Evolutionary conservation across 2,797 vertebrate species (phyloP), one percentile per base, ranked within the genome.

Genomic region (Champsocephalus gunnari): DNA sequence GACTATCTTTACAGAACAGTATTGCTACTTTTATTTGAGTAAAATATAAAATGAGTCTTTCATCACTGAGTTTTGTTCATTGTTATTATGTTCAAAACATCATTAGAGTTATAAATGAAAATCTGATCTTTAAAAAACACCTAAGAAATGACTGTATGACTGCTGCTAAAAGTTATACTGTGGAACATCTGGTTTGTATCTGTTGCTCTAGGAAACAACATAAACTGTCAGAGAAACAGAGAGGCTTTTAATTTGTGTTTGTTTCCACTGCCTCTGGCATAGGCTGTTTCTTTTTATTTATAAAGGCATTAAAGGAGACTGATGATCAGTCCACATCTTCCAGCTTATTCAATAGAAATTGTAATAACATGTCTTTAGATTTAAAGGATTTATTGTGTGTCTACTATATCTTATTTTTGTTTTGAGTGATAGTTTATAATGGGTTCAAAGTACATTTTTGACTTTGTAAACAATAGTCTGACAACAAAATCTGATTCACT

Each of bases 151-250:
- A 41, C 13, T 54, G 58, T 34, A 12, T 43, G 4, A 21, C 34
- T 53, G 44, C 32, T 58, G 71, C 32, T 65, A 45, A 17, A 71
- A 54, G 14, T 59, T 41, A 13, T 34, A 82, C 3, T 0, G 19
- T 14, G 0, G 12, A 71, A 5, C 50, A 80, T 70, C 47, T 79
- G 81, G 21, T 71, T 80, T 71, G 14, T 56, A 56, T 60, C 41
- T 64, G 77, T 71, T 48, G 53, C 66, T 73, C 67, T 44, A 17
- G n/a, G 48, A 77, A 74, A 61, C 55, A 38, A 45, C 13, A 38
- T 9, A 38, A 38, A 38, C 34, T 38, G 34, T 38, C 14, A 38
- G 13, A 57, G n/a, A 60, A 72, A 69, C 9, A 32, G 38, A 6
- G 12, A 56, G 10, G 16, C 32, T 70, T 41, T 60, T 49, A 44